These are phyloP conservation scores for Neodon shergylaensis DNA, from an alignment of 2,113 vertebrate genomes.

Conservation along the genomic window DNA sequence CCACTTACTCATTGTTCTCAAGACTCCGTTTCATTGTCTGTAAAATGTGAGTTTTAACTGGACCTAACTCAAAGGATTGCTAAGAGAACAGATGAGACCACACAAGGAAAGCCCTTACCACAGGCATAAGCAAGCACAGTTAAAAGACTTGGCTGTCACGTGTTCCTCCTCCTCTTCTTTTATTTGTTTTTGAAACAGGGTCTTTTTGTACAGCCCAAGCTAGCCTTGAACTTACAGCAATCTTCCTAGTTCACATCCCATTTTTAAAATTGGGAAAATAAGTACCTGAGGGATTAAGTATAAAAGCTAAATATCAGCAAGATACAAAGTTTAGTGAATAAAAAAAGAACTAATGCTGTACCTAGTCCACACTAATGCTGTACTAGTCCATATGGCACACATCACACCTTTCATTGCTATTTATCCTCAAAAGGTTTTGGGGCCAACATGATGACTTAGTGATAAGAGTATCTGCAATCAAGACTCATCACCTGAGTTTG, in stretches of 20 bases:
- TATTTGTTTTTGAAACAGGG: not conserved
- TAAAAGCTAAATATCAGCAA: not conserved
- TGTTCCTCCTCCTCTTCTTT: not conserved
- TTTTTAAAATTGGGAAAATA: constrained; percentile 48
- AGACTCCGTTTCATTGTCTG: not conserved
- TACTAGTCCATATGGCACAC: not conserved
- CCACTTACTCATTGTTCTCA: not conserved
- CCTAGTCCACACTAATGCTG: too few relatives aligned
- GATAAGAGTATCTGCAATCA: too few relatives aligned
- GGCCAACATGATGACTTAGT: not conserved
- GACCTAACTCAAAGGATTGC: not conserved
- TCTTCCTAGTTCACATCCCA: not conserved
- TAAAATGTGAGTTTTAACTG: not conserved
- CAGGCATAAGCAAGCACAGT: not conserved
- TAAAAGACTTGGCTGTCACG: not conserved
- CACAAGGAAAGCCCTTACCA: not conserved
- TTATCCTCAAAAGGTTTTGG: not conserved
- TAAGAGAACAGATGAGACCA: not conserved
- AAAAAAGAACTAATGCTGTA: constrained; percentile 9
- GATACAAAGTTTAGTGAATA: not conserved
- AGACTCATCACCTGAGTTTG: not conserved
- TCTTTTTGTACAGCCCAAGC: not conserved
- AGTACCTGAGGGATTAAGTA: not conserved
- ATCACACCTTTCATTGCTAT: not conserved
- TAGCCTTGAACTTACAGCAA: not conserved